Conservation (phyloP, 2,113 vertebrate genomes). For the Tympanuchus pallidicinctus region DNA sequence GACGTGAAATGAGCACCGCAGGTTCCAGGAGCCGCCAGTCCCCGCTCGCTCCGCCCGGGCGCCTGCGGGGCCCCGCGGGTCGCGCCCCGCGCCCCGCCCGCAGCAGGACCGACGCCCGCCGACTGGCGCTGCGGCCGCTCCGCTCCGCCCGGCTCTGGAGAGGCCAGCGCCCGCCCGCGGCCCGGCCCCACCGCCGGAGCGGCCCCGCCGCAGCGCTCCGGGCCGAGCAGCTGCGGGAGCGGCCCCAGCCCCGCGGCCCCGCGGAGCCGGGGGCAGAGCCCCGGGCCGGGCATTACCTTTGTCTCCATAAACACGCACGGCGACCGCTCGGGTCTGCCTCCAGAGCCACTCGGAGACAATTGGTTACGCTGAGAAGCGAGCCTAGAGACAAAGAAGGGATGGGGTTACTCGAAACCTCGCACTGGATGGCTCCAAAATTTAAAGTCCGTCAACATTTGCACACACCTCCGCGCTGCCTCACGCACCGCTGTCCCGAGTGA, state of each 20-base stretch:
- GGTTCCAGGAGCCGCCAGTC: conserved; percentile 53
- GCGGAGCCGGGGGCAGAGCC: not conserved
- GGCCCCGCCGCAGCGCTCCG: not conserved
- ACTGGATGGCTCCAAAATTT: not conserved
- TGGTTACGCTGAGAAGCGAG: not conserved
- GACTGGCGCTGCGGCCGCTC: too few relatives aligned
- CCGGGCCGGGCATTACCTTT: conserved; percentile 21
- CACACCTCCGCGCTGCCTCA: not conserved
- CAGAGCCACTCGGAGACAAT: not conserved
- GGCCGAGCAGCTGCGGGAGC: not conserved
- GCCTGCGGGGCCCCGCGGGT: not conserved
- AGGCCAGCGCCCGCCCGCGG: too few relatives aligned
- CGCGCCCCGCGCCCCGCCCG: not conserved
- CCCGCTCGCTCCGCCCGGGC: not conserved
- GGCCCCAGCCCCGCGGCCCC: not conserved
- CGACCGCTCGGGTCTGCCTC: conserved; percentile 8
- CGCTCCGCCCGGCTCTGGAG: too few relatives aligned
- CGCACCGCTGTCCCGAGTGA: not conserved
- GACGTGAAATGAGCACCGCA: conserved; percentile 56
- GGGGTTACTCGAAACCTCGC: not conserved
- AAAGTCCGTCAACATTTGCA: conserved; percentile 2
- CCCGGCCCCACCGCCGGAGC: too few relatives aligned
- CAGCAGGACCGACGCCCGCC: not conserved
- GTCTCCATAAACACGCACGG: not conserved
- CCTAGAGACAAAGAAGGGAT: conserved; percentile 3